Percentiles rank a stretch among this genome's conserved stretches.
phyloP scores from a whole-genome alignment of 2,113 vertebrate species.

The Alligator mississippiensis region DNA sequence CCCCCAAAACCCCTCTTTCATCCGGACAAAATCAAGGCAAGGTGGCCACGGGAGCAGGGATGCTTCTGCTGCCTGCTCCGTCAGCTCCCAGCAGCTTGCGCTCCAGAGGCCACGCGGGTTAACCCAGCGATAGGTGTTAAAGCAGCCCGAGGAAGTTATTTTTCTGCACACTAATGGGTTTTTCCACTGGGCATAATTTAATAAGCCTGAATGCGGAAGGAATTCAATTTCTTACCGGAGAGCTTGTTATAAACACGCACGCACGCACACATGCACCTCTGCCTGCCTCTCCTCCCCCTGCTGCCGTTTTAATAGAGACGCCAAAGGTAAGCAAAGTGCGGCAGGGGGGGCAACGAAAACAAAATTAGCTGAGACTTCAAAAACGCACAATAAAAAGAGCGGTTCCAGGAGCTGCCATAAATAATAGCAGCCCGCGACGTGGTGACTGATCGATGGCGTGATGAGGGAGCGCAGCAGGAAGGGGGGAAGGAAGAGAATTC shows the following conservation, averaged over 20 bases:
- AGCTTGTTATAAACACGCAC: background rate
- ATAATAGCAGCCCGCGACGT: background rate
- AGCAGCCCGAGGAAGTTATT: background rate
- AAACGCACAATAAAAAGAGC: background rate
- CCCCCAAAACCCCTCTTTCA: too few species aligned
- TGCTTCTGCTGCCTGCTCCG: background rate
- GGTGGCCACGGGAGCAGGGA: background rate
- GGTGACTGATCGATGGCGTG: background rate
- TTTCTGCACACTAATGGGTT: background rate
- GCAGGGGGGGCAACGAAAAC: slow-evolving; percentile 28
- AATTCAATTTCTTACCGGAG: slow-evolving; percentile 20
- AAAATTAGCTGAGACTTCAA: slow-evolving; percentile 54
- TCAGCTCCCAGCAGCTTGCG: background rate
- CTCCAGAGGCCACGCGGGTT: background rate
- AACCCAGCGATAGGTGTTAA: background rate
- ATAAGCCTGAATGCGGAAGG: slow-evolving; percentile 8
- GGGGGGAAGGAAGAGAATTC: background rate
- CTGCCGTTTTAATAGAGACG: slow-evolving; percentile 53
- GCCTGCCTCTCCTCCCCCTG: background rate
- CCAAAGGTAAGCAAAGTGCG: slow-evolving; percentile 10
- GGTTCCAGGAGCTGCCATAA: background rate
- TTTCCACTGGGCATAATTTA: background rate
- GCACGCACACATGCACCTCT: background rate
- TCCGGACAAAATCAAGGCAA: background rate
- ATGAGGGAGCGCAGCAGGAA: background rate